Conservation (phyloP, 2,888 invertebrate species). For the Stenotaenia linearis region DNA sequence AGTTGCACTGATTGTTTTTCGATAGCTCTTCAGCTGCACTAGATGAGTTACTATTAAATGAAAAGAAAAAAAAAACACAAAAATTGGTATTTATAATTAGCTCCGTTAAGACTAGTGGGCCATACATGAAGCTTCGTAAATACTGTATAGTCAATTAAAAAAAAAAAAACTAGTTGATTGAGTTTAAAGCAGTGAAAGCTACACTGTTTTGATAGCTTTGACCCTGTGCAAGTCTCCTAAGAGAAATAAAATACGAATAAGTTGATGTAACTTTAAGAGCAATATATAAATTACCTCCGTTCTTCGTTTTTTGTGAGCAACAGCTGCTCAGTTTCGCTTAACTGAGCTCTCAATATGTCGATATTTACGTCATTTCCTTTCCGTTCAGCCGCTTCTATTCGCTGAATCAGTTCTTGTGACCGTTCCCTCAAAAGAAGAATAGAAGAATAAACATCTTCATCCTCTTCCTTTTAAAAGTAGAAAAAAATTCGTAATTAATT, state of each 20-base stretch:
- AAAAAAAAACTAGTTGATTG: neutral
- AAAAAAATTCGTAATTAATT: too few species aligned
- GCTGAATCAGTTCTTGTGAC: slow-evolving; percentile 31
- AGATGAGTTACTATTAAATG: neutral
- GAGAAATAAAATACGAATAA: neutral
- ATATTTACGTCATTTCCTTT: slow-evolving; percentile 27
- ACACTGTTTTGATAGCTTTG: neutral
- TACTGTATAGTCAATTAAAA: too few species aligned
- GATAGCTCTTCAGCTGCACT: too few species aligned
- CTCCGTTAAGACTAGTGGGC: neutral
- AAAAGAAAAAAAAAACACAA: neutral
- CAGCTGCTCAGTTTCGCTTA: slow-evolving; percentile 33
- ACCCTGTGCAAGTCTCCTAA: neutral
- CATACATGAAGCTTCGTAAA: neutral
- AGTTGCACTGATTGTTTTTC: neutral
- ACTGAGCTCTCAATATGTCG: slow-evolving; percentile 26
- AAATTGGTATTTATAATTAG: neutral
- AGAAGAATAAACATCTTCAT: slow-evolving; percentile 31
- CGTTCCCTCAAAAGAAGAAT: slow-evolving; percentile 32
- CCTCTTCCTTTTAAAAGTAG: slow-evolving; percentile 35
- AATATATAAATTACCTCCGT: slow-evolving; percentile 28
- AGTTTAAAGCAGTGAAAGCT: neutral
- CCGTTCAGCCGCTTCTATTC: slow-evolving; percentile 32
- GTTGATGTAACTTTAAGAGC: neutral
- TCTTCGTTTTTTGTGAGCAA: slow-evolving; percentile 35